Percentiles rank a stretch among this genome's conserved stretches.
phyloP scores from a whole-genome alignment of 2,888 invertebrate genomes.

The Pandemis cinnamomeana region DNA sequence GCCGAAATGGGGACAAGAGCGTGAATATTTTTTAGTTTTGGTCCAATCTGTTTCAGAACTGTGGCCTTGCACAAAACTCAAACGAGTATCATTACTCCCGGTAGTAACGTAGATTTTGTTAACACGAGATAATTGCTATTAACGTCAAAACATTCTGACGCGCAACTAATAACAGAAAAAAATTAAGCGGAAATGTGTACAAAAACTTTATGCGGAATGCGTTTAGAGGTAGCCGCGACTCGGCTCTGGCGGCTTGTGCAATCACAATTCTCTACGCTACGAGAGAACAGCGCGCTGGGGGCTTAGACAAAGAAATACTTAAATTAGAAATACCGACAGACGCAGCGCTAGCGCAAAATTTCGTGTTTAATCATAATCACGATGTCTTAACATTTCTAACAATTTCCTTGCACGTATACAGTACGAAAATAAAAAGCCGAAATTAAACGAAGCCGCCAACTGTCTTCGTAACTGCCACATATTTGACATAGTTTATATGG shows the following conservation, averaged over 20 bases:
- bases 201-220: slow-evolving; percentile 49
- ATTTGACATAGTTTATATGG: too few relatives aligned
- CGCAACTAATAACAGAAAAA: slow-evolving; percentile 5
- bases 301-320: slow-evolving; percentile 53
- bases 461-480: background rate
- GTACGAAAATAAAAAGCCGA: too few relatives aligned
- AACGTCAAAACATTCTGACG: background rate
- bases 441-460: too few relatives aligned
- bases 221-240: slow-evolving; percentile 57
- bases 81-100: background rate
- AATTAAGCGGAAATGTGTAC: slow-evolving; percentile 9
- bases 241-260: slow-evolving; percentile 57
- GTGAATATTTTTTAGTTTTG: slow-evolving; percentile 47
- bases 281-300: slow-evolving; percentile 49
- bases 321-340: slow-evolving; percentile 12
- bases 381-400: background rate
- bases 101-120: background rate
- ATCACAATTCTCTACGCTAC: slow-evolving; percentile 66
- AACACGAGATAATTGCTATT: slow-evolving; percentile 6
- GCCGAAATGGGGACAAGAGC: slow-evolving; percentile 67
- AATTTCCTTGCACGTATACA: background rate
- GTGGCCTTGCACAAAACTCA: background rate
- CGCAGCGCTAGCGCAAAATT: background rate
- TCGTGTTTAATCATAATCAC: slow-evolving; percentile 6
- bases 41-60: background rate